phyloP scores from a whole-genome alignment of 2,888 invertebrate genomes.

The Andricus curvator region DNA sequence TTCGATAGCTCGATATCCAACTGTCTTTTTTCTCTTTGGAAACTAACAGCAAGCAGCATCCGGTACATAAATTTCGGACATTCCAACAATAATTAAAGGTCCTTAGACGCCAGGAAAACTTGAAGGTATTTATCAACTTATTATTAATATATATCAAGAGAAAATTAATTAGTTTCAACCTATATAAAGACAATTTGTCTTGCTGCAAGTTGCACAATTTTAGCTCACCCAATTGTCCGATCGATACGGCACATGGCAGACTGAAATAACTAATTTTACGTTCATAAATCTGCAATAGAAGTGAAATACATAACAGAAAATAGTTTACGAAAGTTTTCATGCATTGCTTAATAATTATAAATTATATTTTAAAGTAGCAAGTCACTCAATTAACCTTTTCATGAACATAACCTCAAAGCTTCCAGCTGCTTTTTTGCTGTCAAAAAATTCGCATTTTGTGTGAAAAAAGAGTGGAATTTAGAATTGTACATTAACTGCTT shows the following conservation, averaged over 20 bases:
- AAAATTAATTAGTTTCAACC: neutral
- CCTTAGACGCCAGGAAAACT: neutral
- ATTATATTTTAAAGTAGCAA: neutral
- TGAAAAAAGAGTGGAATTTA: neutral
- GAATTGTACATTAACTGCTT: neutral
- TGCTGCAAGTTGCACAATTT: neutral
- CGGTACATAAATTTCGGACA: constrained; percentile 16
- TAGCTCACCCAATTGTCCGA: neutral
- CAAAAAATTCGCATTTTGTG: neutral
- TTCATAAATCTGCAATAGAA: neutral
- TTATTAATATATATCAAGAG: neutral
- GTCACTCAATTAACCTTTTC: neutral
- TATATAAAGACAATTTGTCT: neutral
- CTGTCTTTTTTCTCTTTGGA: constrained; percentile 3
- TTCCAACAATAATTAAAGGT: neutral
- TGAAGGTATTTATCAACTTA: constrained; percentile 18
- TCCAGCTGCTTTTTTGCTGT: constrained; percentile 1
- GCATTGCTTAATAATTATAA: neutral
- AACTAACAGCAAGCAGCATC: constrained; percentile 13
- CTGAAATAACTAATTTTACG: neutral
- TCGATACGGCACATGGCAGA: constrained; percentile 27
- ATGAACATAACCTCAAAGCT: constrained; percentile 6
- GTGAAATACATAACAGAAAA: neutral
- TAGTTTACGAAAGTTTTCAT: neutral
- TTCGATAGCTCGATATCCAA: constrained; percentile 10